These are phyloP conservation scores for Rhineura floridana DNA, from an alignment of 2,113 vertebrate genomes.

Conservation along the genomic window DNA sequence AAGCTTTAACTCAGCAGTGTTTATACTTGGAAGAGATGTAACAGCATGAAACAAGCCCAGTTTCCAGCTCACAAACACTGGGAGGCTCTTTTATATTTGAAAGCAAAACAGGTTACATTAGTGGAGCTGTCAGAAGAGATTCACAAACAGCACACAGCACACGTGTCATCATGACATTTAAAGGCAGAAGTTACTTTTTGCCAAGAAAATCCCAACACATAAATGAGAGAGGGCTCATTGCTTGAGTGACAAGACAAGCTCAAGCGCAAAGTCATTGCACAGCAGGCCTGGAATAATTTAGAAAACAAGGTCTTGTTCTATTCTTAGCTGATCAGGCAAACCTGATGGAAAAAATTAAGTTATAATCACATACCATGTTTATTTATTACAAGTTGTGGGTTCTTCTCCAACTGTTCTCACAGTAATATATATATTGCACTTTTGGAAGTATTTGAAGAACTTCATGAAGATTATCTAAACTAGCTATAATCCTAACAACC, in stretches of 20 bases:
- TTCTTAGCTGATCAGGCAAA: not conserved
- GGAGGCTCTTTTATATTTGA: conserved; percentile 1
- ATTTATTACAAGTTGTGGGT: not conserved
- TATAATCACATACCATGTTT: not conserved
- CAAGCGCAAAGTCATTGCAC: not conserved
- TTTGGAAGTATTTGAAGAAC: not conserved
- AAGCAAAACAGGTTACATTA: not conserved
- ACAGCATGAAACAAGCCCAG: not conserved
- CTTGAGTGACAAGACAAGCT: conserved; percentile 1
- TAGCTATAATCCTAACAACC: not conserved
- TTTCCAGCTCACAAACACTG: not conserved
- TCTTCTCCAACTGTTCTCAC: not conserved
- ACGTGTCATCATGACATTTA: not conserved
- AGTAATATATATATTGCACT: not conserved
- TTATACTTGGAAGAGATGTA: conserved; percentile 10
- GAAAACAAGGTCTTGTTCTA: not conserved
- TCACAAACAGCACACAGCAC: not conserved
- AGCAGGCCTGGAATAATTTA: not conserved
- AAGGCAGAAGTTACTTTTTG: not conserved
- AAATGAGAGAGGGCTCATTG: too few relatives aligned
- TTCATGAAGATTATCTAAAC: not conserved
- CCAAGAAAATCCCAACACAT: not conserved
- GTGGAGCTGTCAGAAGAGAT: rapidly evolving
- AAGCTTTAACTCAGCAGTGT: not conserved
- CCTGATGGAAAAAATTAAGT: not conserved